Base-by-base conservation (phyloP, 1,140 invertebrate genomes). In the Triops longicaudatus region DNA sequence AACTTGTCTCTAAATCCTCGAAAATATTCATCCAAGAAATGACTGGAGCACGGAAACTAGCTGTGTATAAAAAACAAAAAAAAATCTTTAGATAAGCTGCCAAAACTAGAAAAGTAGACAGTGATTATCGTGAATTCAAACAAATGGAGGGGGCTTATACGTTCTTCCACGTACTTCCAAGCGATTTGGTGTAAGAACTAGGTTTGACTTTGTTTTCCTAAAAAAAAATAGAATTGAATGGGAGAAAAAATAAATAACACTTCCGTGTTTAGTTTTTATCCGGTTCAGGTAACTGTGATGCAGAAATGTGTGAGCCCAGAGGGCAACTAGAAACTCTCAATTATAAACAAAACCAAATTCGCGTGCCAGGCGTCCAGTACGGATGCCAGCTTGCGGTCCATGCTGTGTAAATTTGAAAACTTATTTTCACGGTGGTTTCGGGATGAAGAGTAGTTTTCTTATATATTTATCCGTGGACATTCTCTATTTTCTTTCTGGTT, bases 341-440 rank as follows among this genome's bases (percentile, higher is more conserved):
- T 10, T n/a, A 63, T 63, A 22, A 63, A 17, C 10, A 14, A 63
- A 63, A n/a, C 50, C n/a, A 63, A 37, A 63, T 63, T 63, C 50
- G 50, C 50, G 50, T 63, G 50, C 22, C 14, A 17, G 50, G 10
- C 22, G 50, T 63, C 14, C 14, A 63, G 2, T 14, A 22, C 22
- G 31, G 31, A 37, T 37, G 31, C 2, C 31, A 37, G 31, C 31
- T 7, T 37, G 7, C 31, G 7, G 7, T 37, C 2, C 31, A 37
- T 63, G 50, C 10, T 63, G 22, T 22, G 22, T 63, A 63, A 63
- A 22, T 6, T 63, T 63, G 50, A 63, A 63, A 63, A 22, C 50
- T 22, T 63, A 63, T 63, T 63, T 63, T 63, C 50, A 63, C 50
- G 50, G 50, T 63, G 50, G 50, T 63, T 63, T 63, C 17, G 50